Evolutionary conservation across 2,888 invertebrate genomes (phyloP).

Genomic region (Drosophila fulvimacula): DNA sequence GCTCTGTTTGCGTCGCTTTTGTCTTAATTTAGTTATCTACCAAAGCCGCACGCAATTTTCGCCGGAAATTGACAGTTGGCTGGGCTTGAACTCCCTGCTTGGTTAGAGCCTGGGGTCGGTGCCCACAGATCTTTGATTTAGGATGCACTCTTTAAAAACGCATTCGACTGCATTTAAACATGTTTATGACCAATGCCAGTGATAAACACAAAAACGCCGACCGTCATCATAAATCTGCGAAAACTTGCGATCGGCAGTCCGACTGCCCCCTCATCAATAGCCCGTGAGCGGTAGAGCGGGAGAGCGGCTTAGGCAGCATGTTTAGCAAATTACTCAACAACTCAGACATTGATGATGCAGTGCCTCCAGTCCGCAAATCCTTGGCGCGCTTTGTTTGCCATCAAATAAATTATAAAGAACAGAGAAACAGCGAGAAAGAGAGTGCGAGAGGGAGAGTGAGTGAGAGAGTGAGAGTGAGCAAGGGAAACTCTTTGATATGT

Average conservation of each 20-base stretch:
- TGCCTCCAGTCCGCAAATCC: conserved; percentile 23
- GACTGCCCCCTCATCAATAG: conserved; percentile 15
- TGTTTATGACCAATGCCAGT: conserved; percentile 73
- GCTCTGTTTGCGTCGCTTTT: conserved; percentile 26
- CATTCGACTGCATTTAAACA: conserved; percentile 75
- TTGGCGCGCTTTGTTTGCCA: conserved; percentile 46
- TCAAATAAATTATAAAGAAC: conserved; percentile 82
- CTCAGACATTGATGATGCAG: conserved; percentile 51
- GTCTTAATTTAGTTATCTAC: conserved; percentile 74
- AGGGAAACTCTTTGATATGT: conserved; percentile 8
- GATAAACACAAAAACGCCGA: conserved; percentile 57
- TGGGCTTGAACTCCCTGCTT: conserved; percentile 1
- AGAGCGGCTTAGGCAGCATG: conserved; percentile 35
- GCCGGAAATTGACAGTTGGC: conserved; percentile 66
- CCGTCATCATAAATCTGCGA: conserved; percentile 68
- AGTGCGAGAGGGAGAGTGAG: neutral
- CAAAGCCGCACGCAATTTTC: conserved; percentile 58
- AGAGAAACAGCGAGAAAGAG: neutral
- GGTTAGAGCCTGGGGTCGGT: conserved; percentile 36
- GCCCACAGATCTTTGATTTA: conserved; percentile 77
- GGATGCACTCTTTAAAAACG: conserved; percentile 83
- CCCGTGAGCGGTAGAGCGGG: neutral
- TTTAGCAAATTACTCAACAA: conserved; percentile 81
- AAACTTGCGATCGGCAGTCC: conserved; percentile 40
- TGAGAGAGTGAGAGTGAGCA: neutral